Evolutionary conservation across 2,113 vertebrate species (phyloP).

Genomic region (Plectropomus leopardus): DNA sequence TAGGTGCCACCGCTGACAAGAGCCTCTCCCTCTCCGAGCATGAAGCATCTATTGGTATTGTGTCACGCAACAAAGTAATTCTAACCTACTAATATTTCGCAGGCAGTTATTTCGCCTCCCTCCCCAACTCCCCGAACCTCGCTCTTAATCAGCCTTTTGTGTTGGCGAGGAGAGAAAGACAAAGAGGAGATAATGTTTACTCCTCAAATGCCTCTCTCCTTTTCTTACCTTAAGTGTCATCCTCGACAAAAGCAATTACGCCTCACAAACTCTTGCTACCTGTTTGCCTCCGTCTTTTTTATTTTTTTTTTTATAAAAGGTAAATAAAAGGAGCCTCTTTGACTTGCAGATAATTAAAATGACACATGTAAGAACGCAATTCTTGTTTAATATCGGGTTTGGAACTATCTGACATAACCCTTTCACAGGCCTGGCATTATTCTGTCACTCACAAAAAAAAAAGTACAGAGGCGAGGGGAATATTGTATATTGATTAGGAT

Average conservation of each 20-base stretch:
- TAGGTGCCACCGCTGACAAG: slow-evolving; percentile 84
- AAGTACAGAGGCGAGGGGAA: slow-evolving; percentile 88
- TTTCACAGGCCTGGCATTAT: slow-evolving; percentile 89
- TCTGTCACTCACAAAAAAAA: slow-evolving; percentile 86
- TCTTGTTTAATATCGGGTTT: slow-evolving; percentile 91
- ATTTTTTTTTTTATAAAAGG: slow-evolving; percentile 59
- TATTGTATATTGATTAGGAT: slow-evolving; percentile 75
- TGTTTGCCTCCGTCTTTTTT: slow-evolving; percentile 79
- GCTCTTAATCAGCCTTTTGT: slow-evolving; percentile 87
- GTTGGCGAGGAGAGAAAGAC: slow-evolving; percentile 70
- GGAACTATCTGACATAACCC: slow-evolving; percentile 89
- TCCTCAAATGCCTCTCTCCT: slow-evolving; percentile 71
- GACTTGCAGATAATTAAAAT: slow-evolving; percentile 93
- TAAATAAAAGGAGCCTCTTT: slow-evolving; percentile 85
- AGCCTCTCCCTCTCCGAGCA: slow-evolving; percentile 72
- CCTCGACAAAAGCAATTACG: slow-evolving; percentile 82
- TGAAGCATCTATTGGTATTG: slow-evolving; percentile 78
- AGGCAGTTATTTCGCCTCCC: slow-evolving; percentile 77
- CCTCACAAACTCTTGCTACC: slow-evolving; percentile 84
- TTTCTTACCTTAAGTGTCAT: slow-evolving; percentile 82
- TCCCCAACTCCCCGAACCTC: slow-evolving; percentile 49
- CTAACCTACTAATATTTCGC: slow-evolving; percentile 85
- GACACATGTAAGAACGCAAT: slow-evolving; percentile 90
- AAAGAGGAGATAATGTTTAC: slow-evolving; percentile 86
- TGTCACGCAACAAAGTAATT: slow-evolving; percentile 84